These are phyloP conservation scores for Caenorhabditis sp. DNA, from an alignment of 2,888 invertebrate genomes.

Conservation along the genomic window DNA sequence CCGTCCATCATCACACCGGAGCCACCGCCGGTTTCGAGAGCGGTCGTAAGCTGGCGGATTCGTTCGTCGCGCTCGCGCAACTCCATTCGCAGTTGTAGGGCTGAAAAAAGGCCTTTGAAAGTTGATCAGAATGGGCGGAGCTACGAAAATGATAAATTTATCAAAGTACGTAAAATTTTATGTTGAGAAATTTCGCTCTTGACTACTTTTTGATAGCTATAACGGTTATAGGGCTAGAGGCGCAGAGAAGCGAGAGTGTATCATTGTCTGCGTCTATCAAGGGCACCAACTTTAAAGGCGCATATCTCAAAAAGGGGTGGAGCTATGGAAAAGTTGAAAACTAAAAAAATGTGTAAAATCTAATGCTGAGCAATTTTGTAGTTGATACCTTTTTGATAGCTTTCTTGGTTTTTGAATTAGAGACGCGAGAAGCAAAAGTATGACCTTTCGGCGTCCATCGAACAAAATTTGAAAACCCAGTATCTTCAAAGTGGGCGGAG, in stretches of 20 bases:
- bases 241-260: too few relatives aligned
- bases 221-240: too few relatives aligned
- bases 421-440: too few relatives aligned
- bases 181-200: too few relatives aligned
- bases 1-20: slow-evolving; percentile 62
- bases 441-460: too few relatives aligned
- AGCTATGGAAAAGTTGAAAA: neutral
- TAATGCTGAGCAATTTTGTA: neutral
- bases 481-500: too few relatives aligned
- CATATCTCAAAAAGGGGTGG: neutral
- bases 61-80: slow-evolving; percentile 67
- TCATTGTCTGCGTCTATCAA: too few relatives aligned
- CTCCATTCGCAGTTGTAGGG: slow-evolving; percentile 68
- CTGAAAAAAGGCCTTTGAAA: slow-evolving; percentile 37
- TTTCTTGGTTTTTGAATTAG: neutral
- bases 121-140: too few relatives aligned
- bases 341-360: neutral
- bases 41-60: slow-evolving; percentile 68
- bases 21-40: slow-evolving; percentile 52
- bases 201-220: too few relatives aligned
- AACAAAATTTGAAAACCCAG: too few relatives aligned
- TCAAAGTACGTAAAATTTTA: too few relatives aligned
- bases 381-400: neutral
- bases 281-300: neutral
- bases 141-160: too few relatives aligned